A percentile compares a stretch with the other conserved stretches of the same genome.
These are phyloP conservation scores for Pantherophis alleghaniensis DNA, from an alignment of 2,797 vertebrate species.

Conservation along the genomic window DNA sequence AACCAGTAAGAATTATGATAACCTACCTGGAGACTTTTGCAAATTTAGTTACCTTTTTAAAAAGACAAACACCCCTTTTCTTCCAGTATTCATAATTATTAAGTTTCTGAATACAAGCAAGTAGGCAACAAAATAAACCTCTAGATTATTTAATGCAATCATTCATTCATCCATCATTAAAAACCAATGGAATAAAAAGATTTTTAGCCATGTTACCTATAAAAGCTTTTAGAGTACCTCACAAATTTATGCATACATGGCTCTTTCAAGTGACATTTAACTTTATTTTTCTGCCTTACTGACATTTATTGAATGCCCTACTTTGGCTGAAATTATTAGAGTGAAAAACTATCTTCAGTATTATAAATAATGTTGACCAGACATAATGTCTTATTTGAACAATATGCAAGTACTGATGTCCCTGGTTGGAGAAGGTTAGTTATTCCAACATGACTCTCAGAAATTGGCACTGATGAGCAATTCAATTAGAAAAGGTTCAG, in stretches of 20 bases:
- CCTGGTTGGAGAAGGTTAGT: conserved; percentile 40
- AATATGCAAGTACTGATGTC: conserved; percentile 71
- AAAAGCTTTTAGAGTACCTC: conserved; percentile 41
- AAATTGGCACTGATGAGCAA: background rate
- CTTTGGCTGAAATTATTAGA: conserved; percentile 68
- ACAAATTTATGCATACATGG: conserved; percentile 44
- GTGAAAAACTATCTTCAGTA: conserved; percentile 69
- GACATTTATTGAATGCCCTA: conserved; percentile 57
- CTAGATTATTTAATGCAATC: conserved; percentile 27
- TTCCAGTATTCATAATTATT: conserved; percentile 3
- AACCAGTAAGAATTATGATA: background rate
- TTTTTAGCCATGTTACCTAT: conserved; percentile 14
- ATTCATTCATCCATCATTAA: conserved; percentile 28
- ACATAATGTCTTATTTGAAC: conserved; percentile 69
- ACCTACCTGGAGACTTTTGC: background rate
- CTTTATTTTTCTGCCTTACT: conserved; percentile 49
- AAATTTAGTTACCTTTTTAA: background rate
- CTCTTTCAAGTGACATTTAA: conserved; percentile 53
- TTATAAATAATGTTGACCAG: conserved; percentile 70
- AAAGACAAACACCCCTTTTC: background rate
- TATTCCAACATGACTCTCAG: conserved; percentile 38
- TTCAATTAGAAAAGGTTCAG: background rate
- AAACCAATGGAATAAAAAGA: conserved; percentile 36
- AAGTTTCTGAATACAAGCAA: conserved; percentile 21
- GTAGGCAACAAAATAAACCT: conserved; percentile 19